These are phyloP conservation scores for Isoperla grammatica DNA, from an alignment of 2,888 invertebrate genomes.

Conservation along the genomic window DNA sequence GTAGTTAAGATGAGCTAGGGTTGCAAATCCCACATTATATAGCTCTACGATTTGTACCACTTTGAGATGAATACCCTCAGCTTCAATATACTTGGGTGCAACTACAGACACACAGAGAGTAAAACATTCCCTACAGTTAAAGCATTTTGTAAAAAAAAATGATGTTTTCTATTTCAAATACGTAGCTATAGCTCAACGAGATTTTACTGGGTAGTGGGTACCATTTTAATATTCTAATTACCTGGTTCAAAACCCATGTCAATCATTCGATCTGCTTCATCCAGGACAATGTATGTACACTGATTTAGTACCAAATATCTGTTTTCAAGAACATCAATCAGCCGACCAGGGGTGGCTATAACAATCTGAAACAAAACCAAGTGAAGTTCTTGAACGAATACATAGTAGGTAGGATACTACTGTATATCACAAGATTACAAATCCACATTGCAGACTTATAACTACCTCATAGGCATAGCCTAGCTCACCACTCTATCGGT, in stretches of 20 bases:
- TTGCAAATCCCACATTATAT: no score
- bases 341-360: constrained; percentile 98
- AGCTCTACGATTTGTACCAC: background rate
- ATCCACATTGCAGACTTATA: no score
- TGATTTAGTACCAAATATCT: constrained; percentile 93
- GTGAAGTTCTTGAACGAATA: background rate
- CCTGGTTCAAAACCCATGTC: constrained; percentile 98
- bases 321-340: constrained; percentile 98
- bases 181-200: no score
- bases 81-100: no score
- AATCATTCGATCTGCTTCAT: constrained; percentile 99
- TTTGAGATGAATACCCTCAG: background rate
- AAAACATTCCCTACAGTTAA: no score
- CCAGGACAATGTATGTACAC: constrained; percentile 95
- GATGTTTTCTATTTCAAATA: no score
- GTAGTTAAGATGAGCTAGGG: no score
- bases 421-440: background rate
- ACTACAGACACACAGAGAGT: no score
- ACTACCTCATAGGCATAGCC: no score
- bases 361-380: constrained; percentile 62
- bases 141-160: no score
- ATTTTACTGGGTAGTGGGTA: no score
- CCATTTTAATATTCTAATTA: constrained; percentile 38
- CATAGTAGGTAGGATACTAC: background rate
- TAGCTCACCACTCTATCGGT: no score